Conservation (phyloP, 1,140 invertebrate species). For the Batillaria attramentaria region DNA sequence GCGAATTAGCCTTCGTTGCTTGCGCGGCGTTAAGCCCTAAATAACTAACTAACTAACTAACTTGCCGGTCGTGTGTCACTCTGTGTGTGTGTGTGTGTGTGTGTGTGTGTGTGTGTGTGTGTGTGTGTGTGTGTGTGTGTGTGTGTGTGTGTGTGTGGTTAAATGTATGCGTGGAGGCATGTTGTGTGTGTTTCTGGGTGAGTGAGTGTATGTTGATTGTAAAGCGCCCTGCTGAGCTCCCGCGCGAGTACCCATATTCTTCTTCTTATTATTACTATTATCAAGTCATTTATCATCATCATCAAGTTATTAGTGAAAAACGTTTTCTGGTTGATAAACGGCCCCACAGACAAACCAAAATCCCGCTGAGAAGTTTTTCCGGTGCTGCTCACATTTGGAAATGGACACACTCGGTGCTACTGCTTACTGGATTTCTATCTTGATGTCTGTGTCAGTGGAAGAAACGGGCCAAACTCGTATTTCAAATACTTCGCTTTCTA, state of each 20-base stretch:
- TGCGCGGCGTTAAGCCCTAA: too few relatives aligned
- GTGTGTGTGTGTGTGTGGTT: neutral
- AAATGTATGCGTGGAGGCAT: neutral
- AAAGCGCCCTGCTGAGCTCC: neutral
- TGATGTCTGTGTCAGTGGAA: too few relatives aligned
- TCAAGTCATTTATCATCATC: neutral
- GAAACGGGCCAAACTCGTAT: too few relatives aligned
- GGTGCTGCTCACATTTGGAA: too few relatives aligned
- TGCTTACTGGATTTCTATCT: too few relatives aligned
- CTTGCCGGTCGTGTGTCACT: neutral
- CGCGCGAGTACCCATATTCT: too few relatives aligned
- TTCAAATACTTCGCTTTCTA: too few relatives aligned
- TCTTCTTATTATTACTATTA: neutral
- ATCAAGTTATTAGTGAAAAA: neutral
- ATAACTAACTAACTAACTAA: too few relatives aligned
- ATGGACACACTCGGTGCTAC: too few relatives aligned
- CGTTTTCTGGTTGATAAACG: neutral
- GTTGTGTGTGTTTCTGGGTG: neutral
- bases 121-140: neutral
- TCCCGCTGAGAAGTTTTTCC: too few relatives aligned
- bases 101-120: slow-evolving; percentile 4
- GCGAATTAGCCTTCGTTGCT: too few relatives aligned
- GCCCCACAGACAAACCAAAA: neutral
- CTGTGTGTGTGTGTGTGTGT: neutral
- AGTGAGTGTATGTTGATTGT: neutral